Evolutionary conservation across 2,888 invertebrate genomes (phyloP), one percentile per base, ranked within the genome.

Genomic region (Sicus ferrugineus): DNA sequence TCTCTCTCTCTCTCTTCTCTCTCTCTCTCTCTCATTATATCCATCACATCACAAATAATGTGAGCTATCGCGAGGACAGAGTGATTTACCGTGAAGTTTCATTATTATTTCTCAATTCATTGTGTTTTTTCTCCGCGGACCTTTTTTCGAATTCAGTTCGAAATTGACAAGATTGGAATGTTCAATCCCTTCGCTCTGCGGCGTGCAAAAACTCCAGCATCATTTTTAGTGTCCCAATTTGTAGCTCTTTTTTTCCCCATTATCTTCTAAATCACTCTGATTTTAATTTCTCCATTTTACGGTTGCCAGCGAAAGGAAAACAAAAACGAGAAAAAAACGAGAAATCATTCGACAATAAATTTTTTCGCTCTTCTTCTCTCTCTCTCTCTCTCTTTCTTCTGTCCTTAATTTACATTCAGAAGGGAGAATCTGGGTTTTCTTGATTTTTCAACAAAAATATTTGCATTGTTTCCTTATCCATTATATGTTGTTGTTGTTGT

Each of bases 341-440:
- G 4, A 42, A 42, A 9, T n/a, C 16, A 42, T 16, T 42, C 42
- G 42, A 42, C 42, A 42, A 42, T n/a, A n/a, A 42, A 42, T 16
- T 42, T 1, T 16, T 42, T 42, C n/a, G n/a, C n/a, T n/a, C n/a
- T n/a, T n/a, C n/a, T n/a, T n/a, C n/a, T n/a, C n/a, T n/a, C n/a
- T n/a, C n/a, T n/a, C n/a, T n/a, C n/a, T n/a, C n/a, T n/a, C n/a
- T n/a, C n/a, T n/a, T n/a, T n/a, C n/a, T 42, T 42, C 11, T 16
- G 42, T n/a, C 42, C n/a, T 34, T 7, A 34, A 34, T 34, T 34
- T 34, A 34, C 14, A 14, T 34, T 42, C 42, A 9, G 42, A 42
- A 42, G n/a, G n/a, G n/a, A 42, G n/a, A 38, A 68, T 28, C 38
- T 62, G 21, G 50, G 28, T 28, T 62, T 62, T 11, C 28, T 62